Conservation (phyloP, 2,797 vertebrate genomes). For the Pangasius krempfi region DNA sequence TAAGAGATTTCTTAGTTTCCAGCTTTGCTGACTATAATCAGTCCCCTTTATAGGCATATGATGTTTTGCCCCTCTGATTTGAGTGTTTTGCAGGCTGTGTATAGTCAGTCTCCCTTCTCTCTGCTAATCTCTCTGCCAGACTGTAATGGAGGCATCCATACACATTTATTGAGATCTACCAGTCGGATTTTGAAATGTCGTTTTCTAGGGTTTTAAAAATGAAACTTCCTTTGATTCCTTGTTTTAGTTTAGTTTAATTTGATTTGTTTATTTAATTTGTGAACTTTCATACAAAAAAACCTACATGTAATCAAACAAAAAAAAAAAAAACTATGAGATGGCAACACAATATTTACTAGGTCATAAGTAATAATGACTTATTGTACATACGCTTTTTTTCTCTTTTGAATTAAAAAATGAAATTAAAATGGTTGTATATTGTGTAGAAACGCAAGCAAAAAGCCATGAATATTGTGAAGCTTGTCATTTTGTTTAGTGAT, state of each 20-base stretch:
- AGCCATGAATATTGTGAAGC: conserved; percentile 87
- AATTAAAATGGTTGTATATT: conserved; percentile 89
- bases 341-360: conserved; percentile 85
- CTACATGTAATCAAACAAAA: conserved; percentile 62
- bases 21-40: conserved; percentile 45
- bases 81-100: conserved; percentile 52
- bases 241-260: conserved; percentile 62
- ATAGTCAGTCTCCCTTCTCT: conserved; percentile 56
- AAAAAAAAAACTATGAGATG: conserved; percentile 76
- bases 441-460: conserved; percentile 82
- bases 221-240: conserved; percentile 61
- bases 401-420: conserved; percentile 84
- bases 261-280: conserved; percentile 69
- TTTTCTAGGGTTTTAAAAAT: conserved; percentile 61
- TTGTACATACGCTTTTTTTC: conserved; percentile 93
- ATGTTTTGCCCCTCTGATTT: conserved; percentile 41
- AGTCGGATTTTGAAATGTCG: conserved; percentile 63
- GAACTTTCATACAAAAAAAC: conserved; percentile 70
- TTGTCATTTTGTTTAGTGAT: conserved; percentile 87
- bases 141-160: conserved; percentile 68
- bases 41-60: conserved; percentile 43
- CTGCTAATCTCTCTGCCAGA: conserved; percentile 67
- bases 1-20: conserved; percentile 48
- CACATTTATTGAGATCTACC: conserved; percentile 70
- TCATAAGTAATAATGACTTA: conserved; percentile 90